These are phyloP conservation scores for Forbesichthys papilliferus DNA, from an alignment of 2,113 vertebrate species.

Conservation along the genomic window DNA sequence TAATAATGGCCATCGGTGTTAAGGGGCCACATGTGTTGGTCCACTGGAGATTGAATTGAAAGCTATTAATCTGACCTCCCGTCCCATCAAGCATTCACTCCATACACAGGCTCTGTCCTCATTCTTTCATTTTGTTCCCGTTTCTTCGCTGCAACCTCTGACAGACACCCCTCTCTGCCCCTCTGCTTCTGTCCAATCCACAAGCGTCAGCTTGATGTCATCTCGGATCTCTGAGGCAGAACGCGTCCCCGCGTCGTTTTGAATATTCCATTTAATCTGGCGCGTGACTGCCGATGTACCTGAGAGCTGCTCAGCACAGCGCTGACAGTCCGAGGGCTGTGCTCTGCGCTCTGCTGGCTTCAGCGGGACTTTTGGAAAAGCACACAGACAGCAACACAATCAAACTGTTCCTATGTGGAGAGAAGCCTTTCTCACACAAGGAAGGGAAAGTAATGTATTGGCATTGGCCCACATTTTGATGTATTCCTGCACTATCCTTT, in stretches of 20 bases:
- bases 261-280: conserved; percentile 21
- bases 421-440: conserved; percentile 31
- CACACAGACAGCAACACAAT: conserved; percentile 26
- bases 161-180: neutral
- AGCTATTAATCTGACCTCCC: conserved; percentile 58
- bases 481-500: conserved; percentile 12
- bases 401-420: conserved; percentile 26
- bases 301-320: conserved; percentile 20
- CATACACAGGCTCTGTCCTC: neutral
- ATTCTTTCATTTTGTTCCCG: neutral
- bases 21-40: conserved; percentile 54
- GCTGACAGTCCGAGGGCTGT: conserved; percentile 1
- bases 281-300: conserved; percentile 6
- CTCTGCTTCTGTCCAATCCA: neutral
- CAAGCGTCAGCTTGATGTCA: neutral
- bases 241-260: neutral
- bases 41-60: conserved; percentile 57
- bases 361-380: conserved; percentile 13
- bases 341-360: neutral
- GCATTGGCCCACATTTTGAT: conserved; percentile 28
- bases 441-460: conserved; percentile 6
- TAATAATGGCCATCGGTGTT: conserved; percentile 14
- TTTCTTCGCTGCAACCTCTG: neutral
- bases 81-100: conserved; percentile 31
- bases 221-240: neutral